These are phyloP conservation scores for Gari tellinella DNA, from an alignment of 2,888 invertebrate genomes.

Conservation along the genomic window DNA sequence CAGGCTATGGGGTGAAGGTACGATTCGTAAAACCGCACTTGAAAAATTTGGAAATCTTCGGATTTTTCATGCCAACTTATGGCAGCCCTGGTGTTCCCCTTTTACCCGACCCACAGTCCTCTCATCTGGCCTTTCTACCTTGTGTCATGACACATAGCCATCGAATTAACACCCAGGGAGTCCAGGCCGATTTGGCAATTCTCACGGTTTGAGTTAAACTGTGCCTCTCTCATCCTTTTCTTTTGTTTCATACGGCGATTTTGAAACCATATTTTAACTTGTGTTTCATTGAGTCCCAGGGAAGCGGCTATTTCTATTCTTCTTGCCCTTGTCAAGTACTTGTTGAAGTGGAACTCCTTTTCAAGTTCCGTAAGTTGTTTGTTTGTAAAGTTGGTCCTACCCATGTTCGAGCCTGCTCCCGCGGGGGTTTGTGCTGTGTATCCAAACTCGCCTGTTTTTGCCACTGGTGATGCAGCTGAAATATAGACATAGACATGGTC, in stretches of 20 bases:
- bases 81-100: too few relatives aligned
- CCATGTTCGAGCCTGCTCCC: constrained; percentile 84
- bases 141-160: constrained; percentile 72
- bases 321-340: constrained; percentile 97
- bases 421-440: constrained; percentile 60
- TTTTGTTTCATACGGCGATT: constrained; percentile 85
- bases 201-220: constrained; percentile 70
- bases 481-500: constrained; percentile 1
- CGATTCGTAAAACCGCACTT: too few relatives aligned
- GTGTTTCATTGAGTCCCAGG: constrained; percentile 97
- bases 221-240: constrained; percentile 83
- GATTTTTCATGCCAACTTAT: too few relatives aligned
- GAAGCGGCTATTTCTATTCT: constrained; percentile 99
- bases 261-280: constrained; percentile 87
- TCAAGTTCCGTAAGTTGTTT: constrained; percentile 99
- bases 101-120: neutral
- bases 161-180: constrained; percentile 70
- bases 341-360: constrained; percentile 99
- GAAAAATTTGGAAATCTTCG: too few relatives aligned
- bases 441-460: constrained; percentile 66
- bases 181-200: constrained; percentile 71
- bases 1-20: too few relatives aligned
- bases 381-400: constrained; percentile 99
- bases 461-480: constrained; percentile 55
- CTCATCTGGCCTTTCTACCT: constrained; percentile 48